These are phyloP conservation scores for Schizopygopsis malacanthus DNA, from an alignment of 2,797 vertebrate genomes.

Conservation along the genomic window DNA sequence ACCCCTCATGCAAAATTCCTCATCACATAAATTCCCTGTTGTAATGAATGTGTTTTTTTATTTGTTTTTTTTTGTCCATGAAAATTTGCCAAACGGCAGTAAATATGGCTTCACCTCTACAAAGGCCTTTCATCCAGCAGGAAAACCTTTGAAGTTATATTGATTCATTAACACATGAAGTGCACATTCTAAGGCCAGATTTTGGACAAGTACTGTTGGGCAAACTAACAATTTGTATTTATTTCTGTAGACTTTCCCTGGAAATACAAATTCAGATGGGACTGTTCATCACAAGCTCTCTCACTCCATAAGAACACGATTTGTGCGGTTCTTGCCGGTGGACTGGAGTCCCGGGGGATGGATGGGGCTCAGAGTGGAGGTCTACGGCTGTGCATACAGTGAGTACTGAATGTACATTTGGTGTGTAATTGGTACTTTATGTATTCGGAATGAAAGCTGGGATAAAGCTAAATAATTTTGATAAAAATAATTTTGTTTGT, in stretches of 20 bases:
- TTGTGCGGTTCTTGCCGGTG: constrained; percentile 87
- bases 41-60: neutral
- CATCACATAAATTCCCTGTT: neutral
- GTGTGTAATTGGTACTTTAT: neutral
- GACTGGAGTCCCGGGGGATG: constrained; percentile 86
- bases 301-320: constrained; percentile 85
- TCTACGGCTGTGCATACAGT: constrained; percentile 93
- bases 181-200: neutral
- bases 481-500: too few species aligned
- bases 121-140: neutral
- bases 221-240: constrained; percentile 44
- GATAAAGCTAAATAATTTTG: too few species aligned
- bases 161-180: neutral
- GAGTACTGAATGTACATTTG: constrained; percentile 70
- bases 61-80: too few species aligned
- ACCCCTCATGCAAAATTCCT: neutral
- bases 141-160: neutral
- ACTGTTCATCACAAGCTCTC: constrained; percentile 90
- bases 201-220: neutral
- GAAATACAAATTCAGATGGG: constrained; percentile 90
- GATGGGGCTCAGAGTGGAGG: constrained; percentile 90
- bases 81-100: neutral
- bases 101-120: neutral
- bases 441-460: neutral
- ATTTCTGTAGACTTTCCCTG: constrained; percentile 83